Evolutionary conservation across 2,888 invertebrate genomes (phyloP), one percentile per base, ranked within the genome.

Genomic region (Caenorhabditis sp.): DNA sequence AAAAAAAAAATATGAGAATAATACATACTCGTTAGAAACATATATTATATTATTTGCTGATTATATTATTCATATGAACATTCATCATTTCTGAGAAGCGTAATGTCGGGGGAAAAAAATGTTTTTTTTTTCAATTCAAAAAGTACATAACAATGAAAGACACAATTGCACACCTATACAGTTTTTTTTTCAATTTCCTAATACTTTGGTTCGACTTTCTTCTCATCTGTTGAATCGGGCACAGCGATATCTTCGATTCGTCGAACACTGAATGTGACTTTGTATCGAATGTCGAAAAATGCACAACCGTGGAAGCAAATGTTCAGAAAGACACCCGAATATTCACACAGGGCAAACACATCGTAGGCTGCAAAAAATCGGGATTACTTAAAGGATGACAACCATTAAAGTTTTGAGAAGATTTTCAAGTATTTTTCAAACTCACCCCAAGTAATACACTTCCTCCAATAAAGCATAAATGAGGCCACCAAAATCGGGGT

Each of bases 271-370:
- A 58, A 78, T 3, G 77, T 77, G 43, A 86, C 84, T 66, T 86
- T 86, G 69, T 86, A 79, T 27, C 86, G 82, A 66, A 86, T 86
- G 68, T 86, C 86, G 64, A 84, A 87, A 70, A 86, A 86, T 43
- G 86, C 86, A 55, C 86, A 86, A 64, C 84, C 83, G 62, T 86
- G 86, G 76, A 84, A 86, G 50, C 80, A 78, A 58, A 86, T 86
- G 69, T 83, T 84, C 55, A 86, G 75, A 64, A 86, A 84, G 26
- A 86, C 85, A 60, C 84, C 86, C 21, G 78, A 57, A 74, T 86
- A 86, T 71, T 86, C 86, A 54, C 83, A 82, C 1, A 86, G 69
- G 1, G 86, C 86, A 60, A 86, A 86, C 10, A 86, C 80, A 62
- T 86, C 86, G 75, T 86, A 86, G 50, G 86, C 86, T 86, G 72